These are phyloP conservation scores for Heliornis fulica DNA, from an alignment of 2,113 vertebrate genomes.

Conservation along the genomic window DNA sequence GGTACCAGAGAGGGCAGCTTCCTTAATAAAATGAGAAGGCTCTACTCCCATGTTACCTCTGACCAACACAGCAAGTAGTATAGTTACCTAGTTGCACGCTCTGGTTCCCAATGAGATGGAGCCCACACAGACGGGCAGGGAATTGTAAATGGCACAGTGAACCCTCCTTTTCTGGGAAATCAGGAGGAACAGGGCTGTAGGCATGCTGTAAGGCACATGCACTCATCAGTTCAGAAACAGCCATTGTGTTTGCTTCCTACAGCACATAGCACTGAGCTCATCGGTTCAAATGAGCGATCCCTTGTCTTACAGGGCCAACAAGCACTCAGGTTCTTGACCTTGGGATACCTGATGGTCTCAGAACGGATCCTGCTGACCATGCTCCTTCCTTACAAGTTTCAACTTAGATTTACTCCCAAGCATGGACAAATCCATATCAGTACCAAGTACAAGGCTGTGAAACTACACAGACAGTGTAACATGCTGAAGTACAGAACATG, in stretches of 20 bases:
- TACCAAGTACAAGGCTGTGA: not conserved
- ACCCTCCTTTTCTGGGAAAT: not conserved
- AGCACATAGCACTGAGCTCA: not conserved
- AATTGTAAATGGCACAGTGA: not conserved
- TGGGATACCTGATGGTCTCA: not conserved
- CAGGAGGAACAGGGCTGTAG: not conserved
- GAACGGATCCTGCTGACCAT: not conserved
- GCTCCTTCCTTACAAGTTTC: not conserved
- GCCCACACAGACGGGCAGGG: not conserved
- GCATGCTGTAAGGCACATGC: fast-evolving
- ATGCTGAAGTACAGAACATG: not conserved
- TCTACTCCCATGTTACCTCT: not conserved
- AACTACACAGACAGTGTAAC: not conserved
- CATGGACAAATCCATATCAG: not conserved
- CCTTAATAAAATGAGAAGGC: not conserved
- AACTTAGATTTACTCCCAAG: not conserved
- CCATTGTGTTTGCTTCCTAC: not conserved
- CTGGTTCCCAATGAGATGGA: not conserved
- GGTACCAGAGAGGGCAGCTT: not conserved
- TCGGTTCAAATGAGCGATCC: fast-evolving
- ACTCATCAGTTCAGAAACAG: not conserved
- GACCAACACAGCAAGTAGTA: not conserved
- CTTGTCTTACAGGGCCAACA: not conserved
- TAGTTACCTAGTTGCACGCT: too few species aligned
- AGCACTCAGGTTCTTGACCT: not conserved